Evolutionary conservation across 1,140 invertebrate genomes (phyloP), one percentile per base, ranked within the genome.

Genomic region (Amyelois transitella): DNA sequence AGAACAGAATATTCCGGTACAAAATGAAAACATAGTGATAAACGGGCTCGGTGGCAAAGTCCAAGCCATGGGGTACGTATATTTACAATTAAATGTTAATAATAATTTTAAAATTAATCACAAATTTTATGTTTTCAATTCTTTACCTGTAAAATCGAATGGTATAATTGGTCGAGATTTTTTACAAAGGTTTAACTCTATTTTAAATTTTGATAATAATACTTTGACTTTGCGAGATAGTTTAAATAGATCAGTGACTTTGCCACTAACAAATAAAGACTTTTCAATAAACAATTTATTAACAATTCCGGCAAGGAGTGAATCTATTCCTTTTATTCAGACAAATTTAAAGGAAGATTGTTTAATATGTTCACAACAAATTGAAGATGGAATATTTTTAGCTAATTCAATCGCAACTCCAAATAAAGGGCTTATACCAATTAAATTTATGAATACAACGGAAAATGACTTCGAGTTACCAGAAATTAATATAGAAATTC

Each of bases 391-490:
- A 38, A 45, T 65, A 28, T 61, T 52, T 55, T n/a, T 65, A 53
- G 62, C 58, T 8, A 58, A 38, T 44, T 43, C 54, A 4, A 43
- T 65, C 17, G 58, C 43, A 18, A 58, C 21, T 10, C 55, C 63
- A 2, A 44, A 12, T 38, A 48, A 57, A 14, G 52, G 55, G 18
- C 8, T 19, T 12, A 58, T 65, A 53, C 55, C 58, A 18, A 38
- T 65, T 19, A 44, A 28, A 44, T 55, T 65, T 22, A 21, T 58
- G 21, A 65, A 65, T 51, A 56, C 48, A 18, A 62, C 55, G 4
- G 51, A 58, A 22, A 55, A 53, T 8, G 25, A 44, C 20, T 17
- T 62, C 14, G 12, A 17, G 6, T 58, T 62, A 56, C 10, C 2
- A 1, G 18, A 43, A 24, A 24, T 56, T 43, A 44, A 21, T 10